A percentile compares a stretch with the other conserved stretches of the same genome.
These are phyloP conservation scores for Quiscalus mexicanus DNA, from an alignment of 2,113 vertebrate genomes.

Conservation along the genomic window DNA sequence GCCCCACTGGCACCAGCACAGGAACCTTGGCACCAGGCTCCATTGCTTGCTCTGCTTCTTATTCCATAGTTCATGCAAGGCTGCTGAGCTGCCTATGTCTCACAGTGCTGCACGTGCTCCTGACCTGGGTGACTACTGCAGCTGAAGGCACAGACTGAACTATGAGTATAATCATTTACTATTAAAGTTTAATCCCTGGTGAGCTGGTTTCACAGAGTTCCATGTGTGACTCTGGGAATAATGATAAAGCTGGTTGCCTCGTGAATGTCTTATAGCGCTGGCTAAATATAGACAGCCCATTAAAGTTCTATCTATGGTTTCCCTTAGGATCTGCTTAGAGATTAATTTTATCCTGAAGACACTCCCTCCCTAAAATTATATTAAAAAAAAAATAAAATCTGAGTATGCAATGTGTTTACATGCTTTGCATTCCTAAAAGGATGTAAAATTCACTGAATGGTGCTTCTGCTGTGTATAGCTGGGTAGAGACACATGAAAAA, in stretches of 20 bases:
- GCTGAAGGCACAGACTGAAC: not conserved
- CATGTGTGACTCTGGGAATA: not conserved
- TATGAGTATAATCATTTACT: not conserved
- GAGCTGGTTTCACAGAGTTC: not conserved
- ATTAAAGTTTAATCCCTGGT: not conserved
- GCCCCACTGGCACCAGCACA: accelerated
- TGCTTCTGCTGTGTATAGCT: not conserved
- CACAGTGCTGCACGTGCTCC: accelerated
- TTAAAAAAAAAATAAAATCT: not conserved
- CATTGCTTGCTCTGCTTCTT: not conserved
- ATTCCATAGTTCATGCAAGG: accelerated
- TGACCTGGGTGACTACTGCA: not conserved
- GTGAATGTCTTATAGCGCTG: accelerated
- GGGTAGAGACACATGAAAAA: not conserved
- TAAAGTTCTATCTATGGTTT: not conserved
- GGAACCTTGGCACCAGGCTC: not conserved
- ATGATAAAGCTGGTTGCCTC: not conserved
- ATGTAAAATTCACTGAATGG: not conserved
- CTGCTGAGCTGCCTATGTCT: not conserved
- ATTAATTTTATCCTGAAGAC: not conserved
- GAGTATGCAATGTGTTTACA: not conserved
- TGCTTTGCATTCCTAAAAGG: not conserved
- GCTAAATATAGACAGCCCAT: not conserved
- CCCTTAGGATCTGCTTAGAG: not conserved
- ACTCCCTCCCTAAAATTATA: not conserved